Evolutionary conservation across 2,113 vertebrate genomes (phyloP).

Genomic region (Phaethon lepturus): DNA sequence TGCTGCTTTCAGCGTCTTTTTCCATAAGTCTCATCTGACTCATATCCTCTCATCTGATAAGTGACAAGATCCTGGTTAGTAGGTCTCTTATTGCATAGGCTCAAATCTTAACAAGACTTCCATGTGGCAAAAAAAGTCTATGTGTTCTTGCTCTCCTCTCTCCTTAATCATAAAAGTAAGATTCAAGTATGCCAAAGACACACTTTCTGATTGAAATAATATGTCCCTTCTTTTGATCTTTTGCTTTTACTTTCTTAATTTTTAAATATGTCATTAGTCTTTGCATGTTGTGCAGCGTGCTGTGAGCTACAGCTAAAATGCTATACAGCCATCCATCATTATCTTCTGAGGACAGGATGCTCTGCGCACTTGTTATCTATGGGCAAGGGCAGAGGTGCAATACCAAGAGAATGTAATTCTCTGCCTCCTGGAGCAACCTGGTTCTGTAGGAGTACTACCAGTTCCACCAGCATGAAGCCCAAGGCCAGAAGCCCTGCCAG

Average conservation of each 20-base stretch:
- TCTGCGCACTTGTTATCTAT: background rate
- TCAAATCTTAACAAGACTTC: background rate
- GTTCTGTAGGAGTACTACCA: background rate
- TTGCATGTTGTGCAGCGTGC: background rate
- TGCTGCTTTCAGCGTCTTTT: slow-evolving; percentile 12
- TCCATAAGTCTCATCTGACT: slow-evolving; percentile 17
- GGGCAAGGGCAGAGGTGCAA: background rate
- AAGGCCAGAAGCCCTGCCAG: background rate
- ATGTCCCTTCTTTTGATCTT: background rate
- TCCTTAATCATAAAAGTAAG: background rate
- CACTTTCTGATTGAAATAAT: background rate
- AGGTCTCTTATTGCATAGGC: background rate
- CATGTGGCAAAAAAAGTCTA: background rate
- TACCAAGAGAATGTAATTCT: background rate
- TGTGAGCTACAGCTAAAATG: background rate
- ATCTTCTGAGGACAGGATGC: background rate
- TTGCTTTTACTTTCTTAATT: background rate
- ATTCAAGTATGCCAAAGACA: background rate
- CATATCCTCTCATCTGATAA: slow-evolving; percentile 15
- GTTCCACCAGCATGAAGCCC: background rate
- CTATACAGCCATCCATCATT: accelerated
- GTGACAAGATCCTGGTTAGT: background rate
- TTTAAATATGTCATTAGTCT: background rate
- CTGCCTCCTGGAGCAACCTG: background rate
- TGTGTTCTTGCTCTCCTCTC: background rate